Evolutionary conservation across 2,797 vertebrate genomes (phyloP), one percentile per base, ranked within the genome.

Genomic region (Enteromius mattozi): DNA sequence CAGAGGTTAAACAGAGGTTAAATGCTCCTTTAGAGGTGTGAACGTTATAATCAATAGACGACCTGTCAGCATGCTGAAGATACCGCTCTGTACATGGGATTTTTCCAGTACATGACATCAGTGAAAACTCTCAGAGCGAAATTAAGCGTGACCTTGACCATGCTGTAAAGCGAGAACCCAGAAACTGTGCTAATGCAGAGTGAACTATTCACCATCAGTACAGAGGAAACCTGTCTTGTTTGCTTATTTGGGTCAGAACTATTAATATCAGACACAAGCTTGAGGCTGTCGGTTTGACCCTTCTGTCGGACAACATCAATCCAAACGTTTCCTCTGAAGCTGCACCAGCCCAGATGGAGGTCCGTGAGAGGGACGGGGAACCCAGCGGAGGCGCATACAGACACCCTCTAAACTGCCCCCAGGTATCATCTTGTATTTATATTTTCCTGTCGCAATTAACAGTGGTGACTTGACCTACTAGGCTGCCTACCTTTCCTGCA

Each of bases 251-350:
- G 88, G 90, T 72, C 88, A 90, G 86, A 71, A 86, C 79, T 35
- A 74, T 82, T 74, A 72, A 82, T 82, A 61, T 35, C 40, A 8
- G 1, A 49, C 80, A 65, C 35, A 19, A 63, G 80, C 70, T 63
- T 56, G 84, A 89, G 88, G 90, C 81, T 89, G 88, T 86, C 84
- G 80, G 54, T 9, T 10, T 37, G 74, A 84, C 0, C 81, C 74
- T 19, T 16, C 88, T 72, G 70, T 90, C 89, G 19, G 35, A 72
- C 76, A 84, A 27, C 91, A 88, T 93, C 90, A 90, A 87, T 92
- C 89, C 88, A 86, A 78, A 90, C 17, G 47, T 84, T 86, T 87
- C 88, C 89, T 87, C 72, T 84, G 72, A 88, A 90, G 89, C 86
- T 40, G 35, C 35, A 79, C 47, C 0, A 3, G 42, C 56, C 80